These are phyloP conservation scores for Oriolus oriolus DNA, from an alignment of 2,113 vertebrate genomes.

Conservation along the genomic window DNA sequence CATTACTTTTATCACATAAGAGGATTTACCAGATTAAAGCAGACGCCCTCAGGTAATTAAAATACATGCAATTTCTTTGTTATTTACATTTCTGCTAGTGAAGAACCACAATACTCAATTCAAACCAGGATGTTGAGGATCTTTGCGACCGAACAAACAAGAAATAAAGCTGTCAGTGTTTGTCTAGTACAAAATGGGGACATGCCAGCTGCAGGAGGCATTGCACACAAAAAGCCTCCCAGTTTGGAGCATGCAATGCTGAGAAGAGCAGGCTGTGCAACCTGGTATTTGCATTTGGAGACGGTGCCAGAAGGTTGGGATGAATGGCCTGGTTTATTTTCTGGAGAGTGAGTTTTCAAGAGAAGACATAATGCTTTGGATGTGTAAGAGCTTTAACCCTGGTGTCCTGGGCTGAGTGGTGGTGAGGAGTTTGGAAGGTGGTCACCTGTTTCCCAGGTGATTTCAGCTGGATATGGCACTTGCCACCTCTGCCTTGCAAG, in stretches of 20 bases:
- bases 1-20: conserved; percentile 56
- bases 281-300: neutral
- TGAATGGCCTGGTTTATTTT: conserved; percentile 19
- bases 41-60: conserved; percentile 60
- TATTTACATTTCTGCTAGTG: conserved; percentile 55
- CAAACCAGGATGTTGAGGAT: conserved; percentile 33
- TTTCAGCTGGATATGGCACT: neutral
- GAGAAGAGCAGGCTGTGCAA: neutral
- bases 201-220: neutral
- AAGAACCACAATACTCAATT: conserved; percentile 45
- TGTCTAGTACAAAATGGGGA: conserved; percentile 38
- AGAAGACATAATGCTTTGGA: neutral
- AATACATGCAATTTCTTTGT: conserved; percentile 53
- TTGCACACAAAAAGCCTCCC: conserved; percentile 1
- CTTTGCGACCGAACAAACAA: conserved; percentile 23
- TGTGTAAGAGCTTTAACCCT: neutral
- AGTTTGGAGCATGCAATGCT: neutral
- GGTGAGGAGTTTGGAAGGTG: neutral
- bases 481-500: neutral
- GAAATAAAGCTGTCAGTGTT: conserved; percentile 55
- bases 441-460: neutral
- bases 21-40: conserved; percentile 62
- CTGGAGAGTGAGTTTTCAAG: conserved; percentile 8
- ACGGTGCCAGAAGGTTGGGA: neutral
- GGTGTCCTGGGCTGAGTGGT: neutral